phyloP scores from a whole-genome alignment of 2,113 vertebrate species.

The Illadopsis cleaveri region DNA sequence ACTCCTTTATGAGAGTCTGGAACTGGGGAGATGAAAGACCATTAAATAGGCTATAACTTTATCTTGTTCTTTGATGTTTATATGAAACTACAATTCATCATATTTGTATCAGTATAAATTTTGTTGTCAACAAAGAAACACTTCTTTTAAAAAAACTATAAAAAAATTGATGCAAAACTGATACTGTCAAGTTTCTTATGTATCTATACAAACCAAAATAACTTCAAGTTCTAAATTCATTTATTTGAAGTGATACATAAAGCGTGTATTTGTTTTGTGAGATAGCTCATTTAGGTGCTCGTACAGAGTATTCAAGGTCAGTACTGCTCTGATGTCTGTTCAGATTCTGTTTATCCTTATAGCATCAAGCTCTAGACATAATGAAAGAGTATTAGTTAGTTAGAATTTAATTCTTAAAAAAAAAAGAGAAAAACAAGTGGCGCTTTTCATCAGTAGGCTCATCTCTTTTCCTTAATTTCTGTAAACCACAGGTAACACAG shows the following conservation, averaged over 20 bases:
- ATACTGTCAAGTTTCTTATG: not conserved
- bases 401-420: no score
- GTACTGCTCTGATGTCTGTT: not conserved
- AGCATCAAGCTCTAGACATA: not conserved
- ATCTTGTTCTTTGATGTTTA: not conserved
- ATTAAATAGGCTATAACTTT: not conserved
- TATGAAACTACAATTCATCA: not conserved
- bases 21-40: not conserved
- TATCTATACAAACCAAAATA: not conserved
- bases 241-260: not conserved
- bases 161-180: not conserved
- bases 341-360: not conserved
- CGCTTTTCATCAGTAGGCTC: not conserved
- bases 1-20: not conserved
- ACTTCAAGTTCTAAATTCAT: not conserved
- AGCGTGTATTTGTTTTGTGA: not conserved
- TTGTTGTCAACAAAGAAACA: not conserved
- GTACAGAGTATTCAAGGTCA: not conserved
- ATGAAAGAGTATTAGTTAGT: not conserved
- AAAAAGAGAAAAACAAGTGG: not conserved
- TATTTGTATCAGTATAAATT: not conserved
- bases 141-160: not conserved
- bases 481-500: not conserved
- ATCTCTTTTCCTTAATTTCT: not conserved
- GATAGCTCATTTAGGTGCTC: not conserved